Percentiles rank a stretch among this genome's conserved stretches.
Evolutionary conservation across 2,888 invertebrate species (phyloP).

Genomic region (Cyrtodaria siliqua): DNA sequence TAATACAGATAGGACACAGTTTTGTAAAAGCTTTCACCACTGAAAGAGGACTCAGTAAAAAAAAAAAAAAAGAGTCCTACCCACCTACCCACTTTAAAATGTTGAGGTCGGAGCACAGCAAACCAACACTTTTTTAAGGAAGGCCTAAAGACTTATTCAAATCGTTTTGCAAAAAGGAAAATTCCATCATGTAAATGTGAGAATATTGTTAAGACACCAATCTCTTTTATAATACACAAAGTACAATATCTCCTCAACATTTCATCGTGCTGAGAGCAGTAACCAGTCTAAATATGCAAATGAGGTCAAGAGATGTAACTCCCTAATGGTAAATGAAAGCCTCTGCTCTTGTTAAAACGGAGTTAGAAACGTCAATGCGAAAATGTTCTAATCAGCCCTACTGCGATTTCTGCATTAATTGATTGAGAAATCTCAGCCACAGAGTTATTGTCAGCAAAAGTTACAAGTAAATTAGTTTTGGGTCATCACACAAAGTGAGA

Average conservation of each 20-base stretch:
- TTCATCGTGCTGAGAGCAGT: constrained; percentile 1
- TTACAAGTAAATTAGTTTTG: constrained; percentile 69
- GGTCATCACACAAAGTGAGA: constrained; percentile 63
- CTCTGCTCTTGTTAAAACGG: constrained; percentile 56
- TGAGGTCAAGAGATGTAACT: constrained; percentile 43
- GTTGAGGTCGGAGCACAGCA: no score
- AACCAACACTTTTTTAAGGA: no score
- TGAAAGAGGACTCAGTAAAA: no score
- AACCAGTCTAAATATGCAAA: constrained; percentile 50
- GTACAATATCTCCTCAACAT: constrained; percentile 24
- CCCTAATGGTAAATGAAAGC: constrained; percentile 49
- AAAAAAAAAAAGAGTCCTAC: no score
- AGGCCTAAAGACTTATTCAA: no score
- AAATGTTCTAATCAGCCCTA: constrained; percentile 56
- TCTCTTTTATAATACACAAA: constrained; percentile 10
- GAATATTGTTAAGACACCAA: background rate
- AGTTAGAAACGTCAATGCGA: constrained; percentile 61
- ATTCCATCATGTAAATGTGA: no score
- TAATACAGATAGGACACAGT: no score
- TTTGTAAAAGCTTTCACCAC: no score
- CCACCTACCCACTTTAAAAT: no score
- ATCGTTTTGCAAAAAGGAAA: no score
- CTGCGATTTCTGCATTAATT: constrained; percentile 61
- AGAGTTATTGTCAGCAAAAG: constrained; percentile 52
- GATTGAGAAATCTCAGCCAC: constrained; percentile 63